Evolutionary conservation across 1,140 invertebrate species (phyloP), one percentile per base, ranked within the genome.

Genomic region (Harpegnathos saltator): DNA sequence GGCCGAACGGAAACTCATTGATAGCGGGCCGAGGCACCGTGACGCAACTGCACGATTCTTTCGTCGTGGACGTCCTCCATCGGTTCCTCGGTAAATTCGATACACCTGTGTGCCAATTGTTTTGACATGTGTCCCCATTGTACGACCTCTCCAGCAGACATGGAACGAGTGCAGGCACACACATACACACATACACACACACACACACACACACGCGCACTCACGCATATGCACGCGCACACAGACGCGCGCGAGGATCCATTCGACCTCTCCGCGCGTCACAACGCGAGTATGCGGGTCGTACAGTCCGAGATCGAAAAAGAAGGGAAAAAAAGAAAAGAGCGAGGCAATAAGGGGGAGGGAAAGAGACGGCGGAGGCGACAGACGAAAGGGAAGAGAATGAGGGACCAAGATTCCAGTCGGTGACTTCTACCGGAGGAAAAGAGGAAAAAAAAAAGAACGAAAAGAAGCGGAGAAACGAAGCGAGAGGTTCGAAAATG

Each of bases 41-140:
- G 87, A 89, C 87, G 87, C 80, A 89, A 88, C 63, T 52, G 22
- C 65, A 66, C 86, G 87, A 85, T 88, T 89, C 86, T 88, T 88
- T 89, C 62, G 50, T 62, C 65, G 65, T 59, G 73, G 69, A 56
- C 73, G 84, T 83, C 54, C 72, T 80, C 90, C 85, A 84, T 82
- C 84, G 77, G 84, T 86, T 91, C 84, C 59, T 88, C 87, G 78
- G 81, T 92, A 89, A 74, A 90, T 91, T 88, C 86, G 88, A 86
- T 91, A 90, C 93, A 94, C 93, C 92, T 93, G 92, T 92, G 89
- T 89, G 84, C 86, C 89, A 88, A 93, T 93, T 94, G 93, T 94
- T 93, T 94, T 93, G 93, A 93, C 92, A 93, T 93, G 91, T 93
- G 93, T 91, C 89, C 87, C 89, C 82, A 91, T 92, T 93, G 92